A percentile compares a stretch with the other conserved stretches of the same genome.
phyloP scores from a whole-genome alignment of 2,113 vertebrate species.

The Hipposideros armiger region DNA sequence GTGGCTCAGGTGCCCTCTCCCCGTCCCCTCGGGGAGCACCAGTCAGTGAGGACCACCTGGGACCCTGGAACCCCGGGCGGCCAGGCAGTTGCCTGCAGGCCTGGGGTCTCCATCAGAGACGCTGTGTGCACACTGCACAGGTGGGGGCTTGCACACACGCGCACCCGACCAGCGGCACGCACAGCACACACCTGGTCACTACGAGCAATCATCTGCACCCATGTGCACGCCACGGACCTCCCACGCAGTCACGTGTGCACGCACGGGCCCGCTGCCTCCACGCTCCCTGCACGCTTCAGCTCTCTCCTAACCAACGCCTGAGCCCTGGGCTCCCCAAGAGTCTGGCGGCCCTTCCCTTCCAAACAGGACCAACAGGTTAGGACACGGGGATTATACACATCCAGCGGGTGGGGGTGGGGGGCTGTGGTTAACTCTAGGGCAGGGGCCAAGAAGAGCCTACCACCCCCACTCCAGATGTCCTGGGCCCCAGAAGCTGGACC shows the following conservation, averaged over 20 bases:
- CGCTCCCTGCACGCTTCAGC: rapidly evolving
- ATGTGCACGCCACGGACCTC: rapidly evolving
- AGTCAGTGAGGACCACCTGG: rapidly evolving
- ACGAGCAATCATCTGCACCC: rapidly evolving
- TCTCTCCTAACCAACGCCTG: background rate
- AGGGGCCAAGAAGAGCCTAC: background rate
- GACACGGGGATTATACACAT: background rate
- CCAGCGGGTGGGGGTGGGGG: rapidly evolving
- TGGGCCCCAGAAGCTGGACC: background rate
- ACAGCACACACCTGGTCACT: background rate
- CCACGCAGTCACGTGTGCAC: rapidly evolving
- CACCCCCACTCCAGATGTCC: background rate
- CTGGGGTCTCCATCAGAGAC: background rate
- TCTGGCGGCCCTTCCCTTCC: background rate
- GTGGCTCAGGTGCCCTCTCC: background rate
- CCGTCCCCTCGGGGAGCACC: no score
- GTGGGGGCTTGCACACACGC: rapidly evolving
- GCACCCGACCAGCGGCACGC: rapidly evolving
- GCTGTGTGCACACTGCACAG: rapidly evolving
- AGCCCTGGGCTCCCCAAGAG: background rate
- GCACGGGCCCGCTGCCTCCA: rapidly evolving
- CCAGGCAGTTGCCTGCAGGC: rapidly evolving
- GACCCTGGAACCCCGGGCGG: background rate
- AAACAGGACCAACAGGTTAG: background rate
- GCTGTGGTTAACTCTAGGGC: rapidly evolving